Percentiles rank a stretch among this genome's conserved stretches.
phyloP scores from a whole-genome alignment of 2,888 invertebrate genomes.

The Drosophila affinis region DNA sequence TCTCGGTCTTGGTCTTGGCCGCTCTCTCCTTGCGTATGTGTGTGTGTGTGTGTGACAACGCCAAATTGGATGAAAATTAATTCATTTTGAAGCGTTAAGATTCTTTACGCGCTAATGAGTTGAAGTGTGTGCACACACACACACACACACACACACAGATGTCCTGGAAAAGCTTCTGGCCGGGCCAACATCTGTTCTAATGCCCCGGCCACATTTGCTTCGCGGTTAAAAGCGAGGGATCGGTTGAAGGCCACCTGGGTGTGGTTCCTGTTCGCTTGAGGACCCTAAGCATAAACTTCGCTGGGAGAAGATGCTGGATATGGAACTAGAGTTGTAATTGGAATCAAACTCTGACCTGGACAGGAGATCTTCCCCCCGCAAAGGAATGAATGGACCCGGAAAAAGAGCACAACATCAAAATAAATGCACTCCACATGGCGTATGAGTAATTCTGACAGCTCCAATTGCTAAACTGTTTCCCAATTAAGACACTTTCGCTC shows the following conservation, averaged over 20 bases:
- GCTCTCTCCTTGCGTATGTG: background rate
- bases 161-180: conserved; percentile 1
- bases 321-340: background rate
- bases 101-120: conserved; percentile 75
- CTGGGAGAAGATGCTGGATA: background rate
- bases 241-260: background rate
- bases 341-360: background rate
- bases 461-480: background rate
- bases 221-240: conserved; percentile 12
- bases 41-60: conserved; percentile 48
- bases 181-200: conserved; percentile 35
- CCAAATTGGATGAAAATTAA: conserved; percentile 76
- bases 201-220: conserved; percentile 38
- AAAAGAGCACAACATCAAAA: conserved; percentile 21
- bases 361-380: background rate
- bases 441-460: background rate
- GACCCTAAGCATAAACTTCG: conserved; percentile 6
- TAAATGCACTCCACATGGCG: conserved; percentile 29
- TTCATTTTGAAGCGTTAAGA: conserved; percentile 78
- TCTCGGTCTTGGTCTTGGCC: conserved; percentile 7
- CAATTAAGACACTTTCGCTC: background rate
- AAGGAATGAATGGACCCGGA: no score
- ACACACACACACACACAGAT: conserved; percentile 11
- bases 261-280: background rate
- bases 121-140: conserved; percentile 61